Evolutionary conservation across 2,113 vertebrate genomes (phyloP).

Genomic region (Todiramphus saurophagus): DNA sequence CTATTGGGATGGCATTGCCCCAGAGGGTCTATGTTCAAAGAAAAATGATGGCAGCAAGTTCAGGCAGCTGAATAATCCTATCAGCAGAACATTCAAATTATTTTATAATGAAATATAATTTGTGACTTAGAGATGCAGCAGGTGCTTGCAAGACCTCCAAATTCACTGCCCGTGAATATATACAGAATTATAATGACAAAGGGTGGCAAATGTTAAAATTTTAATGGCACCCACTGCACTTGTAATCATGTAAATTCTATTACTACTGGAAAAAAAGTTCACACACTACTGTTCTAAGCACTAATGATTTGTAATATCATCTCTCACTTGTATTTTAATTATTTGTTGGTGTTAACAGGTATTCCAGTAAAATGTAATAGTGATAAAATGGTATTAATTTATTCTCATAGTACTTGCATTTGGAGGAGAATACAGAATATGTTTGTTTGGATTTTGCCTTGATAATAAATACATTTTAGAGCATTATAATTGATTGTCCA

Average conservation of each 20-base stretch:
- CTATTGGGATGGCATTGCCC: not conserved
- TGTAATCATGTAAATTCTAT: not conserved
- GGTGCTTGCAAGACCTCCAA: not conserved
- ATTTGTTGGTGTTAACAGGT: not conserved
- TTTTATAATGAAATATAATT: conserved; percentile 5
- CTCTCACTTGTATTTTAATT: not conserved
- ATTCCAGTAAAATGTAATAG: not conserved
- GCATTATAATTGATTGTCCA: conserved; percentile 14
- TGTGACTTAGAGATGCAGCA: not conserved
- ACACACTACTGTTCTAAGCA: not conserved
- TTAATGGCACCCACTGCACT: not conserved
- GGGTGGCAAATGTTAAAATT: conserved; percentile 14
- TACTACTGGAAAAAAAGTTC: not conserved
- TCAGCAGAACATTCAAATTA: not conserved
- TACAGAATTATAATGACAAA: conserved; percentile 21
- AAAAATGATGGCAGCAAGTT: not conserved
- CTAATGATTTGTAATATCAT: not conserved
- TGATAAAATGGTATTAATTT: conserved; percentile 33
- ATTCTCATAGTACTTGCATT: not conserved
- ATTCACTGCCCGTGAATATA: not conserved
- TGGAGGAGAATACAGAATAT: not conserved
- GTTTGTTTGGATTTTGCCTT: conserved; percentile 29
- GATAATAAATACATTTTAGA: conserved; percentile 34
- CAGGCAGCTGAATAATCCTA: not conserved
- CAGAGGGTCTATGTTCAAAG: not conserved